A percentile compares a stretch with the other conserved stretches of the same genome.
phyloP scores from a whole-genome alignment of 2,888 invertebrate genomes.

The Octonoba sinensis region DNA sequence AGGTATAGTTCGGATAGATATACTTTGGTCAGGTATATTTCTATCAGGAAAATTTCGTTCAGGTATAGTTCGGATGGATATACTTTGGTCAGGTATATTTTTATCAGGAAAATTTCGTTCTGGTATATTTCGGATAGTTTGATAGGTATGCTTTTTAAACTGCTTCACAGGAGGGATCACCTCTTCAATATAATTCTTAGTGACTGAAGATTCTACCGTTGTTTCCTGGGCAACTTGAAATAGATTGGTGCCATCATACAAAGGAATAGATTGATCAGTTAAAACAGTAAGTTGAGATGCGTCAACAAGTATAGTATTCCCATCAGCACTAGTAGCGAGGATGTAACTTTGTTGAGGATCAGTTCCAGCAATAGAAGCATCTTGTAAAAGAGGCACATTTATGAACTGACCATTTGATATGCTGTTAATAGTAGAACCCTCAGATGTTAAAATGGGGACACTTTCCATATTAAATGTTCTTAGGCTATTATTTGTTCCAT shows the following conservation, averaged over 20 bases:
- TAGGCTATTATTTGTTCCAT: no score
- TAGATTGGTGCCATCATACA: slow-evolving; percentile 59
- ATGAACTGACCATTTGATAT: slow-evolving; percentile 41
- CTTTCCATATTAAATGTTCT: no score
- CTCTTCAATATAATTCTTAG: slow-evolving; percentile 19
- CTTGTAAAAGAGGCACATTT: slow-evolving; percentile 64
- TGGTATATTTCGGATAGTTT: no score
- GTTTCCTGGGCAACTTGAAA: slow-evolving; percentile 43
- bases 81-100: no score
- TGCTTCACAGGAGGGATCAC: not conserved
- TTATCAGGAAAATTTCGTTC: no score
- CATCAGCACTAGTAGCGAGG: slow-evolving; percentile 65
- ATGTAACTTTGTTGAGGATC: slow-evolving; percentile 65
- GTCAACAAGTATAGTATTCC: slow-evolving; percentile 65
- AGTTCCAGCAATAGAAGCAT: slow-evolving; percentile 55
- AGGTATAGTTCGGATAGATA: no score
- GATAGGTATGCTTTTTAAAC: not conserved
- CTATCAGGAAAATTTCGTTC: no score
- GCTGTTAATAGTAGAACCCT: not conserved
- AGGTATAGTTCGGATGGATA: no score
- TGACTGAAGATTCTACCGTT: slow-evolving; percentile 16
- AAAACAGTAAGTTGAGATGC: slow-evolving; percentile 65
- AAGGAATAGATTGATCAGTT: slow-evolving; percentile 57
- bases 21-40: no score
- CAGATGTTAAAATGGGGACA: not conserved